These are phyloP conservation scores for Acrobasis repandana DNA, from an alignment of 2,888 invertebrate genomes.

Conservation along the genomic window DNA sequence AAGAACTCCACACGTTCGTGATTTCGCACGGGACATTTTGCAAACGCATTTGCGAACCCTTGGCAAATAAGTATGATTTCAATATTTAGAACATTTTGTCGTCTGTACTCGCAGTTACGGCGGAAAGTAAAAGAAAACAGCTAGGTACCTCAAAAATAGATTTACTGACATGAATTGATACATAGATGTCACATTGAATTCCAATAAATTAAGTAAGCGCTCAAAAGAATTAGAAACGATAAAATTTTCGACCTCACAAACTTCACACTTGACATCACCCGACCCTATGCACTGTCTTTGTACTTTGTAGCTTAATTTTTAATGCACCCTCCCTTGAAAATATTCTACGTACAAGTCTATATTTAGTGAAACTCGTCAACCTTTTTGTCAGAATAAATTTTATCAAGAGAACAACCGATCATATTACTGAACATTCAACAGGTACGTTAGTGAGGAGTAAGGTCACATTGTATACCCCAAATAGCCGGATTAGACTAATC, in stretches of 20 bases:
- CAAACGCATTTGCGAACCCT: neutral
- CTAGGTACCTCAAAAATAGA: too few relatives aligned
- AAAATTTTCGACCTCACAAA: neutral
- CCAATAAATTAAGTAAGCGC: neutral
- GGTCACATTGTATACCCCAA: conserved; percentile 33
- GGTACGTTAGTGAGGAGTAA: conserved; percentile 32
- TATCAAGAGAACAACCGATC: neutral
- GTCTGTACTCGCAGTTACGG: too few relatives aligned
- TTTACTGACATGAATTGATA: too few relatives aligned
- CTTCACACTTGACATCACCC: neutral
- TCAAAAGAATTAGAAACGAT: neutral
- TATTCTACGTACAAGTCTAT: neutral
- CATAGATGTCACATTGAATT: too few relatives aligned
- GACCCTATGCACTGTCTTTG: neutral
- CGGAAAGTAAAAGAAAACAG: too few relatives aligned
- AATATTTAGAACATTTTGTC: neutral
- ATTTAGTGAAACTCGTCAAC: neutral
- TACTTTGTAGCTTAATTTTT: conserved; percentile 8
- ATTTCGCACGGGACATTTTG: conserved; percentile 31
- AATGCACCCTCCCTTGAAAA: neutral
- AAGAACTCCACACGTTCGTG: conserved; percentile 28
- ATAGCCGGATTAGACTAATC: conserved; percentile 37
- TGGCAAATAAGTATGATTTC: neutral
- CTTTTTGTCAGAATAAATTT: conserved; percentile 10
- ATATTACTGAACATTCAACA: conserved; percentile 35